Percentiles rank a stretch among this genome's conserved stretches.
These are phyloP conservation scores for Melanotaenia trifasciata DNA, from an alignment of 2,797 vertebrate species.

Conservation along the genomic window DNA sequence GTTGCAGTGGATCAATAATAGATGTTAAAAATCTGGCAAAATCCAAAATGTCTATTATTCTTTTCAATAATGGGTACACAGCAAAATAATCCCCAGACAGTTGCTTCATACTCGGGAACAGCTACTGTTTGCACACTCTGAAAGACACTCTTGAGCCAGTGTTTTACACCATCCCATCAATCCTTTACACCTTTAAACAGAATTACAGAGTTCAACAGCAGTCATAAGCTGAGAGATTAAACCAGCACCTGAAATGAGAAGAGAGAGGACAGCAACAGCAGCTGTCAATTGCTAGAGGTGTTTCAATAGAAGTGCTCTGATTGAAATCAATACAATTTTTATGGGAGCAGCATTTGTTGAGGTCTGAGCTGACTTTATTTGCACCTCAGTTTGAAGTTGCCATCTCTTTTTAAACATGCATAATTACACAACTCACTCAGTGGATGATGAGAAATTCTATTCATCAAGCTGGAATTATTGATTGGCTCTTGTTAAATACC, in stretches of 20 bases:
- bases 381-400: constrained; percentile 32
- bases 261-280: constrained; percentile 16
- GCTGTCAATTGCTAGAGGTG: constrained; percentile 42
- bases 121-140: background rate
- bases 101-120: background rate
- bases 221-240: constrained; percentile 34
- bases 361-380: constrained; percentile 39
- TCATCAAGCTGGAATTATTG: constrained; percentile 51
- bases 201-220: constrained; percentile 9
- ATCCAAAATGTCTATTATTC: background rate
- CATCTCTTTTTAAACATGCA: constrained; percentile 21
- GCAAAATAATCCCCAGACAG: background rate
- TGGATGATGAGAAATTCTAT: constrained; percentile 49
- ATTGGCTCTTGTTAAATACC: constrained; percentile 51
- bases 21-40: background rate
- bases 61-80: background rate
- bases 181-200: constrained; percentile 12
- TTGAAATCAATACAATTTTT: constrained; percentile 67
- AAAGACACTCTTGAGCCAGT: background rate
- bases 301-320: constrained; percentile 44
- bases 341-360: constrained; percentile 27
- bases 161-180: background rate
- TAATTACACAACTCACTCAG: constrained; percentile 37
- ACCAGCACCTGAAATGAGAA: constrained; percentile 23
- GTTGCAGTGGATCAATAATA: background rate